Evolutionary conservation across 2,888 invertebrate species (phyloP), one percentile per base, ranked within the genome.

Genomic region (Crepidodera aurea): DNA sequence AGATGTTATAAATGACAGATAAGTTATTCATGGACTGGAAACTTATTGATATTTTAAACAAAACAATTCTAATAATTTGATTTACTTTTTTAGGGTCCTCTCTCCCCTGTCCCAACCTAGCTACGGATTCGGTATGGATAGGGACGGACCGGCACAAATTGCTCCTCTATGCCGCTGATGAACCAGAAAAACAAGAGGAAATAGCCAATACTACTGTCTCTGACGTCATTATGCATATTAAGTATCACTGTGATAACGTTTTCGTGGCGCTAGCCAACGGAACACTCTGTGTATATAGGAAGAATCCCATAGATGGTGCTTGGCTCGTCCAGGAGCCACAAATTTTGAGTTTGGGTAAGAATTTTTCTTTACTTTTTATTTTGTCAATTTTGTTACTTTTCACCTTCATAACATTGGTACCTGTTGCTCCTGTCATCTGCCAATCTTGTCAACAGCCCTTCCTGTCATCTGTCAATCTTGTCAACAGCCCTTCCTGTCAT

Each of bases 261-360:
- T 96, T 93, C 79, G 93, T 93, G n/a, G 94, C 94, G 0, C 84
- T 94, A 2, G 84, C 89, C 8, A 93, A 90, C 76, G 94, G 95
- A 1, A 84, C 86, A 1, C 83, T 96, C 7, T 83, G 92, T 0
- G 88, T 94, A 57, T 95, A 88, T 81, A 83, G 86, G 60, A 85
- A 94, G 56, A 81, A 81, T 62, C 85, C 87, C 55, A 84, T 84
- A 65, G 90, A 90, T 74, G 90, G 90, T 56, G 83, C 87, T 10
- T 93, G 93, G 92, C 84, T 87, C 42, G 76, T 91, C 39, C 86
- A 88, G 58, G 91, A 93, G 71, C 92, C 93, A 0, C 87, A 89
- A 63, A 84, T 87, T 0, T 84, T 94, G 50, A 85, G 85, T 56
- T 82, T 94, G 19, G 59, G 59, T 34, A 32, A 32, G 32, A 6